Conservation (phyloP, 2,113 vertebrate species). For the Bubo scandiacus region DNA sequence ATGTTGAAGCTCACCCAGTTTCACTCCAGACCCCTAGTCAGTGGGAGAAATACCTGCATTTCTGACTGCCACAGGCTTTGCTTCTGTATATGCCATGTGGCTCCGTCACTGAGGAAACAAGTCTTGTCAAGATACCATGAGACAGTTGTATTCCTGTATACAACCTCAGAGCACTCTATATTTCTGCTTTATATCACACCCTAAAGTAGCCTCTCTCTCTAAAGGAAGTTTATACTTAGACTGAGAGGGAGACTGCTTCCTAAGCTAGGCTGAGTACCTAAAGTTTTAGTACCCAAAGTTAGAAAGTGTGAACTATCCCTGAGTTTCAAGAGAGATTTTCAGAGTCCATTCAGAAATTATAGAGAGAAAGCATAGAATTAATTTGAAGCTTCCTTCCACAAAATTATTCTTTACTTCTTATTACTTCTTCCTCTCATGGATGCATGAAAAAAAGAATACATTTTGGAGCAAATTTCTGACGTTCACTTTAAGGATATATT, state of each 20-base stretch:
- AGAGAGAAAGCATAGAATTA: background rate
- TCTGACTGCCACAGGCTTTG: background rate
- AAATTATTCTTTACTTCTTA: background rate
- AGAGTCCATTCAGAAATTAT: background rate
- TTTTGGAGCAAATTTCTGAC: background rate
- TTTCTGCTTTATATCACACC: background rate
- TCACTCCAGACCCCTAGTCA: background rate
- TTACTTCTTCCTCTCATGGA: background rate
- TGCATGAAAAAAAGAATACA: background rate
- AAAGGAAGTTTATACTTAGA: background rate
- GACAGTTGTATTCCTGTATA: background rate
- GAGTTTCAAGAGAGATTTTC: background rate
- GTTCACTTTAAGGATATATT: constrained; percentile 26
- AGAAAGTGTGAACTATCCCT: background rate
- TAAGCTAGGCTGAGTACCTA: background rate
- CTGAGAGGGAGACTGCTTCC: background rate
- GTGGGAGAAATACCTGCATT: background rate
- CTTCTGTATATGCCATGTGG: background rate
- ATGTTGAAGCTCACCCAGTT: fast-evolving
- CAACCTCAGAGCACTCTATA: background rate
- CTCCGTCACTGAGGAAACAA: background rate
- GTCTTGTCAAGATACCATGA: background rate
- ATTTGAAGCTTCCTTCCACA: background rate
- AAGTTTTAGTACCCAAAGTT: background rate
- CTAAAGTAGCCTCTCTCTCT: background rate